Conservation (phyloP, 2,888 invertebrate species). For the Orchestes rusci region DNA sequence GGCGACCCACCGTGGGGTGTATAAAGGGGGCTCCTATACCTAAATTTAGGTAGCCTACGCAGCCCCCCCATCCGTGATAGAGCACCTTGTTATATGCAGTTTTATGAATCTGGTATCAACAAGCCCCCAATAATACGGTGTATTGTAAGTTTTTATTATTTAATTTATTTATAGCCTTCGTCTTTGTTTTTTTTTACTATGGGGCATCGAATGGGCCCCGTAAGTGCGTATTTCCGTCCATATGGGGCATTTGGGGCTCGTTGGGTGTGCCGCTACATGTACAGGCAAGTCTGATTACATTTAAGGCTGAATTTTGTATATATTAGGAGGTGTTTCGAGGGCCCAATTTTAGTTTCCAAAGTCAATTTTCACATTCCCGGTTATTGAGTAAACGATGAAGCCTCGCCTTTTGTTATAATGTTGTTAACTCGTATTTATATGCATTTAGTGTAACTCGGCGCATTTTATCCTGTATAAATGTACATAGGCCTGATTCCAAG, state of each 20-base stretch:
- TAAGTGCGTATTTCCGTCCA: too few species aligned
- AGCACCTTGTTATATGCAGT: too few species aligned
- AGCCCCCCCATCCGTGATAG: too few species aligned
- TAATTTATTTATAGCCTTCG: conserved; percentile 18
- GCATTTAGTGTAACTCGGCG: conserved; percentile 11
- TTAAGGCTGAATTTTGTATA: too few species aligned
- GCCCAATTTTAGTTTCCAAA: too few species aligned
- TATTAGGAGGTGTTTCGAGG: too few species aligned
- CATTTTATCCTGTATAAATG: conserved; percentile 39
- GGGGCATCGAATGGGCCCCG: background rate
- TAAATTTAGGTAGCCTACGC: too few species aligned
- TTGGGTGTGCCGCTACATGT: too few species aligned
- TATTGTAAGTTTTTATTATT: conserved; percentile 1
- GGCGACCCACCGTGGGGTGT: conserved; percentile 22
- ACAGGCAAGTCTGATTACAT: too few species aligned
- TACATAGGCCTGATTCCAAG: conserved; percentile 35
- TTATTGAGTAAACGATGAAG: conserved; percentile 33
- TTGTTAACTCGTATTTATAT: conserved; percentile 35
- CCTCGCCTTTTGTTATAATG: conserved; percentile 38
- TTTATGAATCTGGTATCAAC: too few species aligned
- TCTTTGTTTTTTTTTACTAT: background rate
- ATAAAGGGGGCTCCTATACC: conserved; percentile 6
- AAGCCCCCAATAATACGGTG: background rate
- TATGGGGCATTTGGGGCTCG: too few species aligned
- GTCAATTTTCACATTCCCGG: conserved; percentile 42